Evolutionary conservation across 2,888 invertebrate species (phyloP).

Genomic region (Quadroppia sp.): DNA sequence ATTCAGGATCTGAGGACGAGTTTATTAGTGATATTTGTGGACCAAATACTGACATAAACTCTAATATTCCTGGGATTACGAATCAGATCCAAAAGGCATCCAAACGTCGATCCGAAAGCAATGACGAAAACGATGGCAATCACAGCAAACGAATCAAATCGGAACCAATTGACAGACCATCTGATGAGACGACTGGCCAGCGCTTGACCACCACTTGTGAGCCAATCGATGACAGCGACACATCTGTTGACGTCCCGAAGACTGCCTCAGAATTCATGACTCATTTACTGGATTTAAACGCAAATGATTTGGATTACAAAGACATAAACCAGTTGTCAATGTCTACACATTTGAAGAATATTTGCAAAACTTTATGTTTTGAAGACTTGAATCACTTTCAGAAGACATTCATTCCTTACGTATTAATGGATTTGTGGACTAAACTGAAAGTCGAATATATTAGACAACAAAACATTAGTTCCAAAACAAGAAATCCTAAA

Average conservation of each 20-base stretch:
- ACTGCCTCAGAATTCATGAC: not conserved
- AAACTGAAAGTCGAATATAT: not conserved
- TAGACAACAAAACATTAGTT: not conserved
- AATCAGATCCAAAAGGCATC: not conserved
- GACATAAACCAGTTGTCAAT: not conserved
- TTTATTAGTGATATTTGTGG: not conserved
- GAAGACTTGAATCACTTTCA: not conserved
- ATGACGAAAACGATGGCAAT: not conserved
- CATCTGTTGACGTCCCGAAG: not conserved
- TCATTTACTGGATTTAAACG: not conserved
- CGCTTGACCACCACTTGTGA: conserved; percentile 6
- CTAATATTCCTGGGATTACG: not conserved
- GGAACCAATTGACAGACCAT: not conserved
- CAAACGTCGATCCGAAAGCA: not conserved
- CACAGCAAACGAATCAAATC: conserved; percentile 1
- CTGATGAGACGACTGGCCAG: not conserved
- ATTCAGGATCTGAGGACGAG: not conserved
- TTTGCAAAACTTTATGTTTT: not conserved
- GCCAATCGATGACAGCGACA: not conserved
- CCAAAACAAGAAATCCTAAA: not conserved
- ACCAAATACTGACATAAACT: not conserved
- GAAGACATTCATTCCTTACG: not conserved
- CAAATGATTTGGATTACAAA: not conserved
- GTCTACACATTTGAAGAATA: not conserved
- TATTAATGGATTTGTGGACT: not conserved